Conservation (phyloP, 2,113 vertebrate species). For the Columbina picui region DNA sequence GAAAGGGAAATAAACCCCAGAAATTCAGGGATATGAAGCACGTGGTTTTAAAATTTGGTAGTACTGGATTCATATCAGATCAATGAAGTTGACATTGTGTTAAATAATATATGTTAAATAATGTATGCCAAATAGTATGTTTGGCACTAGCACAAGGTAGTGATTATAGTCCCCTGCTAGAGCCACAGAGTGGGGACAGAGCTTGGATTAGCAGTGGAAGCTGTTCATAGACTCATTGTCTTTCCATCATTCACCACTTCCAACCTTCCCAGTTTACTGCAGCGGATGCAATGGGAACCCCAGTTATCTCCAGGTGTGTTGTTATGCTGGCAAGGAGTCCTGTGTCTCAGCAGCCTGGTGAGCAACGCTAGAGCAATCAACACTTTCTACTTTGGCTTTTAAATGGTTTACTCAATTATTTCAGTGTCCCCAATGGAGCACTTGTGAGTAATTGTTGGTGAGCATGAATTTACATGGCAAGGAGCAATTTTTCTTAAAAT, state of each 20-base stretch:
- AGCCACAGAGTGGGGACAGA: neutral
- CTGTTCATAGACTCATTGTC: neutral
- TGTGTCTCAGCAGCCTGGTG: neutral
- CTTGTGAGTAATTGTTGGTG: neutral
- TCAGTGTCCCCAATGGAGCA: neutral
- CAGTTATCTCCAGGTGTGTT: neutral
- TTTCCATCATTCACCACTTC: neutral
- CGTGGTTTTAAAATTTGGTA: neutral
- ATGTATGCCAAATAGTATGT: neutral
- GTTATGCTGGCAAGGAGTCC: neutral
- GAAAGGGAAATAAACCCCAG: neutral
- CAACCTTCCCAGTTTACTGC: neutral
- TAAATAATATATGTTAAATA: neutral
- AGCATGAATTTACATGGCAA: neutral
- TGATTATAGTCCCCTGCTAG: neutral
- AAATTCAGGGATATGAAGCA: neutral
- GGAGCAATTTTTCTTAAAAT: neutral
- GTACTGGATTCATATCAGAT: neutral
- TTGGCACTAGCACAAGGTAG: neutral
- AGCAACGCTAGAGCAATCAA: neutral
- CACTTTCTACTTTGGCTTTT: neutral
- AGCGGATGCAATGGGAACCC: neutral
- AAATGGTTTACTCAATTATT: constrained; percentile 5
- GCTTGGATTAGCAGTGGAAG: neutral
- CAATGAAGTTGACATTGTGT: neutral